Percentiles rank a stretch among this genome's conserved stretches.
Evolutionary conservation across 2,888 invertebrate species (phyloP).

Genomic region (Fissipunctia ypsillon): DNA sequence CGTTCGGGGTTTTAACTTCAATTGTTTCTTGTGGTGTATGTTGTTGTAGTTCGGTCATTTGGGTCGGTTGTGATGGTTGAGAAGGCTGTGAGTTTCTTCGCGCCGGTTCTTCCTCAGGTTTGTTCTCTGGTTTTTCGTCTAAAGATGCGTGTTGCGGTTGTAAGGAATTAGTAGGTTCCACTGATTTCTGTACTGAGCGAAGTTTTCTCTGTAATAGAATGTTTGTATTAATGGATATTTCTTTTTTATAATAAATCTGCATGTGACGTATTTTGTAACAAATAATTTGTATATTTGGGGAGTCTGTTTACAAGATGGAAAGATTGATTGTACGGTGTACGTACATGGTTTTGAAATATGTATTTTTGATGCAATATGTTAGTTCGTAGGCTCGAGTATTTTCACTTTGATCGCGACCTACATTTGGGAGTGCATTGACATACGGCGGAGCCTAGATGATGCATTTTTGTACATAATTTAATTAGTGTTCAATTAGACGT

Average conservation of each 20-base stretch:
- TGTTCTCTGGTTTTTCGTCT: constrained; percentile 79
- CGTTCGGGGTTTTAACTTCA: constrained; percentile 70
- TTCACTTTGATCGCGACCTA: too few relatives aligned
- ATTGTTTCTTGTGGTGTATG: constrained; percentile 64
- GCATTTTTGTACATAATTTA: too few relatives aligned
- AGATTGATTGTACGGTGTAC: too few relatives aligned
- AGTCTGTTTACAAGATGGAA: too few relatives aligned
- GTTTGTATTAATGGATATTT: constrained; percentile 3
- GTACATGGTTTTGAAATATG: too few relatives aligned
- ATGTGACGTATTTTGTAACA: too few relatives aligned
- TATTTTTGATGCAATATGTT: too few relatives aligned
- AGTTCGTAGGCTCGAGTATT: too few relatives aligned
- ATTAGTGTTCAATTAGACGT: too few relatives aligned
- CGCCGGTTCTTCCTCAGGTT: constrained; percentile 74
- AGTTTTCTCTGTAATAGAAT: constrained; percentile 91
- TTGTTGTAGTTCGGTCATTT: constrained; percentile 43
- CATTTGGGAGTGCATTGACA: too few relatives aligned
- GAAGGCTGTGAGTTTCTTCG: constrained; percentile 71
- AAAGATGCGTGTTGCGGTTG: constrained; percentile 79
- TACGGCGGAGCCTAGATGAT: too few relatives aligned
- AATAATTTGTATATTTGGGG: too few relatives aligned
- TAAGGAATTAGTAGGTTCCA: constrained; percentile 83
- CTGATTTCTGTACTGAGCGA: constrained; percentile 91
- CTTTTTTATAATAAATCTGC: not conserved
- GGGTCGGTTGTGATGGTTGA: constrained; percentile 49